Base-by-base conservation (phyloP, 2,797 vertebrate species). In the Fundulus diaphanus region DNA sequence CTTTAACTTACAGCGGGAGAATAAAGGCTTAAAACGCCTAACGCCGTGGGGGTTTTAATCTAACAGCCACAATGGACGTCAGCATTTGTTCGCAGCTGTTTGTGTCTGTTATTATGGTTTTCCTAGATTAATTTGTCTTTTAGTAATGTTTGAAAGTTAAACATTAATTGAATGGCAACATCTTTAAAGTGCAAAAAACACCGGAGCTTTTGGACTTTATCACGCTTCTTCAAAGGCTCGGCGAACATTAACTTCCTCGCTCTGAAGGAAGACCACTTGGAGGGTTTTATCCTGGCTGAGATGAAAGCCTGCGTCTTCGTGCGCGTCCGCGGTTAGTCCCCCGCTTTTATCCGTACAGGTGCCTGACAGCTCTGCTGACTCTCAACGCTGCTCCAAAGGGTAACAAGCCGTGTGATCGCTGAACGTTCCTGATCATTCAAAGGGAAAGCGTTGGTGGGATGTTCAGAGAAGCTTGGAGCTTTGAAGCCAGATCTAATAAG, bases 181-280 rank as follows among this genome's bases (percentile, higher is more conserved):
- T 66, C 61, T 65, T 46, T 16, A 1, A 68, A 75, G 61, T 24
- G 74, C 67, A 79, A n/a, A n/a, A n/a, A 79, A 70, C 76, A 78
- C 65, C 31, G 33, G n/a, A n/a, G 20, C 63, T 63, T 61, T 82
- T 90, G 83, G 86, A 90, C 88, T 89, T 88, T 79, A 80, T 79
- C 83, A 70, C 54, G 5, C 8, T 33, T 82, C 57, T 81, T 74
- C 79, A 77, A 89, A 85, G 71, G 31, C 51, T 42, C 52, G 65
- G 54, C 57, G 89, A 89, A 89, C 37, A 92, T 92, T 89, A 91
- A 91, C 90, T 79, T 29, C 0, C 29, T 11, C 54, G 7, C 1
- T 65, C 61, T 81, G 44, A 80, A 68, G 24, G 78, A 73, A 70
- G 22, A 56, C 27, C 76, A 57, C 78, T 68, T 78, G 59, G 61